These are phyloP conservation scores for Forbesichthys agassizii DNA, from an alignment of 2,113 vertebrate genomes.

Conservation along the genomic window DNA sequence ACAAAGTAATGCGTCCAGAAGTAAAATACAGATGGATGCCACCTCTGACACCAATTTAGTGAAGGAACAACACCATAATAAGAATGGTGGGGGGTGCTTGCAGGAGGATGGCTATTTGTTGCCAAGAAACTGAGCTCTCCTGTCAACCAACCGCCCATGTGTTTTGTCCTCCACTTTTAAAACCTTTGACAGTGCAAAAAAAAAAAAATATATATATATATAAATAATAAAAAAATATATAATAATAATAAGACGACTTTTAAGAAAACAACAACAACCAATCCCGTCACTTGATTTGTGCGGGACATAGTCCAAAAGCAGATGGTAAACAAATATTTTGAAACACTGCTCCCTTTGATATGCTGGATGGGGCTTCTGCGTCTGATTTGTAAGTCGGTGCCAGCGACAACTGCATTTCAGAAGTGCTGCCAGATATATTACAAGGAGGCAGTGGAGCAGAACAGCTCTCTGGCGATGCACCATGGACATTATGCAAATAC, in stretches of 20 bases:
- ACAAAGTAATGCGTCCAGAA: conserved; percentile 37
- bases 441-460: conserved; percentile 76
- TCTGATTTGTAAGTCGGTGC: conserved; percentile 71
- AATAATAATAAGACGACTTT: neutral
- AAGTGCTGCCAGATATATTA: conserved; percentile 78
- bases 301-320: conserved; percentile 59
- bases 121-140: conserved; percentile 24
- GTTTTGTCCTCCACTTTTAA: conserved; percentile 32
- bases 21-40: conserved; percentile 32
- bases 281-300: conserved; percentile 47
- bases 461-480: conserved; percentile 74
- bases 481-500: conserved; percentile 79
- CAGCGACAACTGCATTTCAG: conserved; percentile 74
- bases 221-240: neutral
- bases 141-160: conserved; percentile 37
- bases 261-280: conserved; percentile 23
- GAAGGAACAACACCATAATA: conserved; percentile 25
- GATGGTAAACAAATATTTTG: conserved; percentile 71
- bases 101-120: conserved; percentile 32
- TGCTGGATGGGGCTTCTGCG: conserved; percentile 58
- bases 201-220: neutral
- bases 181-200: conserved; percentile 23
- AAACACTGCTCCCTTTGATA: conserved; percentile 65
- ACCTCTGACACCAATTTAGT: conserved; percentile 43
- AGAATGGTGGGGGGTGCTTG: conserved; percentile 27